Conservation (phyloP, 2,888 invertebrate genomes). For the Drosophila fulvimacula region DNA sequence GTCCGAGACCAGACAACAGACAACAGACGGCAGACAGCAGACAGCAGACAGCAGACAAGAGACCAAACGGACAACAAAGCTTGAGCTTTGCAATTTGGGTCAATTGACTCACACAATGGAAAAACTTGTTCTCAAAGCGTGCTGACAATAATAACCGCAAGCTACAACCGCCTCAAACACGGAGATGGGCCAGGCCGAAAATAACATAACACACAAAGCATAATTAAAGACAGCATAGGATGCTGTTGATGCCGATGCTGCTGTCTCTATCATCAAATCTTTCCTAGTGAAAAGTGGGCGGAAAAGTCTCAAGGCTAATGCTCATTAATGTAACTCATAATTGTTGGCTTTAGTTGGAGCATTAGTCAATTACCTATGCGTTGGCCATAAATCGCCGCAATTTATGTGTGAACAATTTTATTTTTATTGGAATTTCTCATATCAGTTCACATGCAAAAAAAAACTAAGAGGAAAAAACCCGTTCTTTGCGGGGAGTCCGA, state of each 20-base stretch:
- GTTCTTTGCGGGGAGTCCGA: conserved; percentile 14
- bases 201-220: neutral
- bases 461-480: neutral
- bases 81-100: conserved; percentile 69
- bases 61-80: conserved; percentile 49
- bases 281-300: neutral
- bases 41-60: neutral
- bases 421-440: conserved; percentile 6
- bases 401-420: neutral
- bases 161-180: conserved; percentile 12
- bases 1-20: conserved; percentile 41
- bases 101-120: conserved; percentile 71
- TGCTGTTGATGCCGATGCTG: neutral
- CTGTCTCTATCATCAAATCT: too few species aligned
- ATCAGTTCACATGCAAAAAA: conserved; percentile 13
- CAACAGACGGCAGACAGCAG: conserved; percentile 14
- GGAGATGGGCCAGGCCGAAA: conserved; percentile 24
- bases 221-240: conserved; percentile 1
- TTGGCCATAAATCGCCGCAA: neutral
- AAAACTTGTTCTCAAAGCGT: conserved; percentile 71
- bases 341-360: neutral
- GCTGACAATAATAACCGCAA: conserved; percentile 76
- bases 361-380: conserved; percentile 7
- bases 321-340: neutral
- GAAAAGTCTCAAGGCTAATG: neutral